Conservation (phyloP, 2,113 vertebrate genomes). For the Dryoscopus gambensis region DNA sequence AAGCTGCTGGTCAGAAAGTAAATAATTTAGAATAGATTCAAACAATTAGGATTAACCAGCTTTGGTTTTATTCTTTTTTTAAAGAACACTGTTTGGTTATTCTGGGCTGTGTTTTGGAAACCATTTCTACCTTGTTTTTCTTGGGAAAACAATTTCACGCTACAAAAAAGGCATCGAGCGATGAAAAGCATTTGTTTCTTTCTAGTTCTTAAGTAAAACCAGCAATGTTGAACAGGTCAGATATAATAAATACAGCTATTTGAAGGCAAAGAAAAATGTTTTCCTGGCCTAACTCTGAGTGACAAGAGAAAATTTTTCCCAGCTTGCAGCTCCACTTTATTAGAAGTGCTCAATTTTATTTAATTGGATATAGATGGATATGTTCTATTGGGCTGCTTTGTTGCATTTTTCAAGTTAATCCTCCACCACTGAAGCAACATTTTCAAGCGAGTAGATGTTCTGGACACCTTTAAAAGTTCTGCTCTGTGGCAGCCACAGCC, state of each 20-base stretch:
- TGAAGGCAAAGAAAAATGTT: slow-evolving; percentile 54
- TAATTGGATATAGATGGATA: slow-evolving; percentile 19
- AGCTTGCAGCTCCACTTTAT: slow-evolving; percentile 44
- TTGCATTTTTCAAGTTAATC: slow-evolving; percentile 56
- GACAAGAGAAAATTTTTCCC: slow-evolving; percentile 65
- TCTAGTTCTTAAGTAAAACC: slow-evolving; percentile 47
- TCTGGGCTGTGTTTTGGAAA: slow-evolving; percentile 28
- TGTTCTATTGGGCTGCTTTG: neutral
- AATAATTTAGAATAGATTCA: slow-evolving; percentile 54
- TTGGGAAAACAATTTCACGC: slow-evolving; percentile 38
- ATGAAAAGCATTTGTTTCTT: slow-evolving; percentile 49
- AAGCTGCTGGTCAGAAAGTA: slow-evolving; percentile 58
- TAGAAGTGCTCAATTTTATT: slow-evolving; percentile 23
- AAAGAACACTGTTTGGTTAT: neutral
- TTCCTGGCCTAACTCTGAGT: slow-evolving; percentile 49
- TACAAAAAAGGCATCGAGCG: neutral
- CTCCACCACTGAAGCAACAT: neutral
- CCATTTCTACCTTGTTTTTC: slow-evolving; percentile 20
- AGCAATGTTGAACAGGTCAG: slow-evolving; percentile 44
- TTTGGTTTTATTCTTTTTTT: neutral
- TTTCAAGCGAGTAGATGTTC: slow-evolving; percentile 44
- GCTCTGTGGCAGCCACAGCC: slow-evolving; percentile 47
- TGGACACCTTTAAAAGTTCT: slow-evolving; percentile 63
- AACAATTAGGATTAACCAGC: slow-evolving; percentile 60
- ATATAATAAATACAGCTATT: slow-evolving; percentile 61